Percentiles rank a stretch among this genome's conserved stretches.
Evolutionary conservation across 2,113 vertebrate genomes (phyloP).

Genomic region (Brienomyrus longianalis): DNA sequence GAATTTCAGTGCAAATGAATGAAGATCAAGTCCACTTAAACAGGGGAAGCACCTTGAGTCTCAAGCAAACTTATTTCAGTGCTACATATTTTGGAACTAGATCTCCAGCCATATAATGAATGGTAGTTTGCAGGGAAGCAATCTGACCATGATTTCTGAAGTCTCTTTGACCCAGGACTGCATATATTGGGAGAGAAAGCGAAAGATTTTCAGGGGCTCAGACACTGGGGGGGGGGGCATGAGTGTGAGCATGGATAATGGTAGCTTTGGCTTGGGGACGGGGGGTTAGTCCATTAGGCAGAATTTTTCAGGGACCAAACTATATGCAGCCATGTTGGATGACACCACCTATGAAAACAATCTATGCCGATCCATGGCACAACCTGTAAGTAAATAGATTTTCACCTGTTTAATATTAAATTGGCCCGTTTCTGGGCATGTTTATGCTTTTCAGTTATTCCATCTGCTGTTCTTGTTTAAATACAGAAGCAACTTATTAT

Average conservation of each 20-base stretch:
- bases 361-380: not conserved
- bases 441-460: not conserved
- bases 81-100: not conserved
- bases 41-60: not conserved
- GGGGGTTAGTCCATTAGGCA: not conserved
- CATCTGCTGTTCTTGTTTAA: not conserved
- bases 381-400: not conserved
- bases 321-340: not conserved
- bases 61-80: not conserved
- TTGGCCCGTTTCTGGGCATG: not conserved
- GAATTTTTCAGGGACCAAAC: not conserved
- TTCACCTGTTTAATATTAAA: not conserved
- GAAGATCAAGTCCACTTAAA: not conserved
- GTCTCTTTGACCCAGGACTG: not conserved
- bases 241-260: not conserved
- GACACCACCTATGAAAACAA: not conserved
- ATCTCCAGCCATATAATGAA: not conserved
- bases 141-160: not conserved
- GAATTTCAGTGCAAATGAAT: not conserved
- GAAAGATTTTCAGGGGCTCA: not conserved
- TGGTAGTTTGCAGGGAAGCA: not conserved
- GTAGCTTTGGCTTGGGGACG: not conserved
- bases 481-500: not conserved
- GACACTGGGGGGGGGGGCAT: not conserved
- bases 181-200: not conserved